Conservation (phyloP, 2,797 vertebrate genomes). For the Somateria mollissima region DNA sequence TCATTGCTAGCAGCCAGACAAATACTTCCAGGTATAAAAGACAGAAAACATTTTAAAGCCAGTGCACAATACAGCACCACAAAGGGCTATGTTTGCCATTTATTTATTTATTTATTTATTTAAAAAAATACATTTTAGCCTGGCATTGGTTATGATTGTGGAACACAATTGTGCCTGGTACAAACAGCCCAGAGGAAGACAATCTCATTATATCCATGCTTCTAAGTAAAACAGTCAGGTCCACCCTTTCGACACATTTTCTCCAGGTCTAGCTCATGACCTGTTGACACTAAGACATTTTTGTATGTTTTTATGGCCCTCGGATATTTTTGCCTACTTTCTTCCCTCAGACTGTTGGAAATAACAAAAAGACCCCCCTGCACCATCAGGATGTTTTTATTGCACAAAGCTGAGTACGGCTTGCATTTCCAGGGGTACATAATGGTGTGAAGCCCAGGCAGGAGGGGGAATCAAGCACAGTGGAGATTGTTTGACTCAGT, state of each 20-base stretch:
- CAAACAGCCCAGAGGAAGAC: background rate
- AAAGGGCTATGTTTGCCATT: background rate
- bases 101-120: too few relatives aligned
- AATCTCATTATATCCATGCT: background rate
- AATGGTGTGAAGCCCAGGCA: background rate
- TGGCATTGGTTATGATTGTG: background rate
- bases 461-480: background rate
- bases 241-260: background rate
- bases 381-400: background rate
- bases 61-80: background rate
- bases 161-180: background rate
- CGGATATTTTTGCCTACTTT: background rate
- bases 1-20: background rate
- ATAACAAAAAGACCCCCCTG: background rate
- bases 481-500: background rate
- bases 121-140: background rate
- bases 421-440: background rate
- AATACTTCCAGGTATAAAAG: constrained; percentile 6
- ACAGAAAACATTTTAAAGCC: background rate
- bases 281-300: background rate
- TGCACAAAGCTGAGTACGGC: background rate
- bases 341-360: background rate
- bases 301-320: background rate
- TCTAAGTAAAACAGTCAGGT: background rate
- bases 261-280: background rate